Percentiles rank a stretch among this genome's conserved stretches.
Evolutionary conservation across 2,113 vertebrate species (phyloP).

Genomic region (Scolopax mira): DNA sequence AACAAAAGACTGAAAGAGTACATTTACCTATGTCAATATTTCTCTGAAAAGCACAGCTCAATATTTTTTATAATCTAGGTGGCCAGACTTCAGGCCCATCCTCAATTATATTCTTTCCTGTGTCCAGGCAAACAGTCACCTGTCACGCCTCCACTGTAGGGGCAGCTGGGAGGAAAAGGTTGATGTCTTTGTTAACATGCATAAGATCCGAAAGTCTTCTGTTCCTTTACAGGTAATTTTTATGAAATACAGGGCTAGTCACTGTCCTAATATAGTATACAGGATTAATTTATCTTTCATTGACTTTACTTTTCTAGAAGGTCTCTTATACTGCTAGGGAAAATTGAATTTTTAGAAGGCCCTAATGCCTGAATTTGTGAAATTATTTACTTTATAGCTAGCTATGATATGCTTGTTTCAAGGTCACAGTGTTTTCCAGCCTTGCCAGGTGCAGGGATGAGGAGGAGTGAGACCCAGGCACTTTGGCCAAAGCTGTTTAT

Average conservation of each 20-base stretch:
- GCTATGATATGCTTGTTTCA: not conserved
- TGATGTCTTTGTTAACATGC: not conserved
- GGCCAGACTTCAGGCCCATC: not conserved
- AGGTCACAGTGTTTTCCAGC: not conserved
- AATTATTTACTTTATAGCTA: too few species aligned
- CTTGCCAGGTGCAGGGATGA: too few species aligned
- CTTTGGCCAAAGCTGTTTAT: not conserved
- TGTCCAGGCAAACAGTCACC: not conserved
- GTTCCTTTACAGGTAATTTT: not conserved
- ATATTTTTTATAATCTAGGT: not conserved
- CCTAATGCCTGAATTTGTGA: too few species aligned
- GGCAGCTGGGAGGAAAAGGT: not conserved
- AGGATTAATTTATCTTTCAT: not conserved
- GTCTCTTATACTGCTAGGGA: not conserved
- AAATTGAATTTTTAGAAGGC: not conserved
- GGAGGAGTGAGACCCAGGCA: not conserved
- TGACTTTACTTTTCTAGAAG: not conserved
- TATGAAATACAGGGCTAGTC: not conserved
- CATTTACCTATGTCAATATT: not conserved
- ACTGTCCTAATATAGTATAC: not conserved
- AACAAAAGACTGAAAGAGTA: not conserved
- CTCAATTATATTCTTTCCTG: accelerated
- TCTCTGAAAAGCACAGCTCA: not conserved
- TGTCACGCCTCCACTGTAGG: not conserved
- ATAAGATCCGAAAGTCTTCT: not conserved